Percentiles rank a stretch among this genome's conserved stretches.
phyloP scores from a whole-genome alignment of 2,888 invertebrate species.

The Lepidocyrtoides sp. region DNA sequence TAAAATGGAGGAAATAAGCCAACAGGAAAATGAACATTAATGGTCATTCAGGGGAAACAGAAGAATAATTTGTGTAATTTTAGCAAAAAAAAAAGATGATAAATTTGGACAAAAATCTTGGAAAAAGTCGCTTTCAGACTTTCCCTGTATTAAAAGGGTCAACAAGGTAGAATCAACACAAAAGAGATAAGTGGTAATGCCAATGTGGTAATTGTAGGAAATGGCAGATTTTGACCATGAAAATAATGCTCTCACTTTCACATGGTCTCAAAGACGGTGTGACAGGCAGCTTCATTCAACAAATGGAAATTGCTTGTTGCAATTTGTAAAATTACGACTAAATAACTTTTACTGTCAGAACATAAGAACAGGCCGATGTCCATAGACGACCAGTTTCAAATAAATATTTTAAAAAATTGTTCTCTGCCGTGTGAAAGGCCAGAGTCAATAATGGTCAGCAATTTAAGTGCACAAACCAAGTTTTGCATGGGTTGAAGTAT shows the following conservation, averaged over 20 bases:
- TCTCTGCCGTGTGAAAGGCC: conserved; percentile 5
- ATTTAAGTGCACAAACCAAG: conserved; percentile 41
- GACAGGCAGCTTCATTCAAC: neutral
- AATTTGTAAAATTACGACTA: neutral
- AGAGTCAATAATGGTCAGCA: conserved; percentile 23
- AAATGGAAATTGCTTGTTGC: neutral
- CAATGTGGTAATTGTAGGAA: neutral
- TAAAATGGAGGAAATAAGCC: neutral
- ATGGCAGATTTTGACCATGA: neutral
- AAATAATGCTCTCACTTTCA: neutral
- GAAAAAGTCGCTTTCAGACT: neutral
- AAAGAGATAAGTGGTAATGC: neutral
- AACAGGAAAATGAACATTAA: conserved; percentile 40
- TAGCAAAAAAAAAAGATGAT: neutral
- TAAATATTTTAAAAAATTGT: neutral
- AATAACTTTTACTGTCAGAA: neutral
- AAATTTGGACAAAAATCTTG: neutral
- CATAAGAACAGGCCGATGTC: conserved; percentile 19
- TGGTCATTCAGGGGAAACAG: neutral
- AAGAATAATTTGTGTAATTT: neutral
- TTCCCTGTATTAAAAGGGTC: neutral
- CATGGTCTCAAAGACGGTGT: neutral
- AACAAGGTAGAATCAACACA: neutral
- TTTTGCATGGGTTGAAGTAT: conserved; percentile 19
- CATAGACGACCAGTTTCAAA: neutral